Evolutionary conservation across 1,140 invertebrate species (phyloP).

Genomic region (Brachionus angularis): DNA sequence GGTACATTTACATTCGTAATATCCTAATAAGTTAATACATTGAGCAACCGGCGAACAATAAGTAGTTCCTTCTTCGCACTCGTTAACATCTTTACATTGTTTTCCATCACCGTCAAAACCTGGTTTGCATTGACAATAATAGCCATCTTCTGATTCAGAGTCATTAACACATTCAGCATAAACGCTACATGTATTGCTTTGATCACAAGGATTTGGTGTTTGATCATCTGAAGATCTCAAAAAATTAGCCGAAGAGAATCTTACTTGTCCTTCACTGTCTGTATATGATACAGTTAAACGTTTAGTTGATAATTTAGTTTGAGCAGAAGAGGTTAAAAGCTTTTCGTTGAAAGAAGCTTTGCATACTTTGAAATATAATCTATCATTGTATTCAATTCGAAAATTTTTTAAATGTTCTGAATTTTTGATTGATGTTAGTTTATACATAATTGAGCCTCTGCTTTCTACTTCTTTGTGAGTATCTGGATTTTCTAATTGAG

Average conservation of each 20-base stretch:
- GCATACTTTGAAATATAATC: conserved; percentile 37
- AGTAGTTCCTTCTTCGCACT: conserved; percentile 34
- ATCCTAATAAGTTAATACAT: conserved; percentile 24
- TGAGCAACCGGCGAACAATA: conserved; percentile 8
- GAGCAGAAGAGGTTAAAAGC: not conserved
- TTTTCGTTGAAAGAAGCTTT: conserved; percentile 13
- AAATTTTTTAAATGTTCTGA: not conserved
- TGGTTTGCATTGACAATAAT: conserved; percentile 43
- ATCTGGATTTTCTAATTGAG: conserved; percentile 6
- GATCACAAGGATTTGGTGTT: conserved; percentile 2
- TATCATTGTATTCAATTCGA: conserved; percentile 38
- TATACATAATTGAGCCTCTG: conserved; percentile 22
- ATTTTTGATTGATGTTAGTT: not conserved
- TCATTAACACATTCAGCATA: conserved; percentile 37
- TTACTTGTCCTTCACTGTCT: conserved; percentile 30
- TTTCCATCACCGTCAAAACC: conserved; percentile 38
- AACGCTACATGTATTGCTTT: conserved; percentile 17
- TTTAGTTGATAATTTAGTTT: conserved; percentile 24
- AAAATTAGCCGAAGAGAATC: conserved; percentile 41
- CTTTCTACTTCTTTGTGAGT: conserved; percentile 17
- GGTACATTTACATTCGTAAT: conserved; percentile 22
- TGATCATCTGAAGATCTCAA: conserved; percentile 9
- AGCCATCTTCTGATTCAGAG: conserved; percentile 16
- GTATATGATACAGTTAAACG: conserved; percentile 31
- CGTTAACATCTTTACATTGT: conserved; percentile 15